Conservation (phyloP, 2,113 vertebrate species). For the Todiramphus chloris region DNA sequence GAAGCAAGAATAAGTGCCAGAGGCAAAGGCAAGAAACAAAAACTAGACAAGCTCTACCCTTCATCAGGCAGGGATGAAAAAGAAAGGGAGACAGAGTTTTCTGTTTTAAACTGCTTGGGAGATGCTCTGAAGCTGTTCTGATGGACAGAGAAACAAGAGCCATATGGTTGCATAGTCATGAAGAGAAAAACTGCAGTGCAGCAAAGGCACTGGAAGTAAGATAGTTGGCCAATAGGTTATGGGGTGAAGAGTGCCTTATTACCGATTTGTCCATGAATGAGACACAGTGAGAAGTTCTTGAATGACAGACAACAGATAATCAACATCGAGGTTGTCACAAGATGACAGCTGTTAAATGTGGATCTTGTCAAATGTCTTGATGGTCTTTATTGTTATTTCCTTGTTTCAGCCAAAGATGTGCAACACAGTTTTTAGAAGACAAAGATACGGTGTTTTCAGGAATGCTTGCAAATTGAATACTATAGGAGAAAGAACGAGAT, state of each 20-base stretch:
- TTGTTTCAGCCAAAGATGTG: not conserved
- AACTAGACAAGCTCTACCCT: not conserved
- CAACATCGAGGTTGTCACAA: not conserved
- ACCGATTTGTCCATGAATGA: not conserved
- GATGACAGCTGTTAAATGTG: not conserved
- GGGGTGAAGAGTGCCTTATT: not conserved
- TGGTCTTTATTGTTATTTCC: not conserved
- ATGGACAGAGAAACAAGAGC: not conserved
- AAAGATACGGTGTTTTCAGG: not conserved
- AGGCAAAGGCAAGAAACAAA: conserved; percentile 19
- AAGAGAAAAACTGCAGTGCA: not conserved
- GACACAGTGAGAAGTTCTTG: not conserved
- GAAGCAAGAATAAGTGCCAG: conserved; percentile 2
- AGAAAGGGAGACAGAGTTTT: not conserved
- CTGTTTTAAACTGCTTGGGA: not conserved
- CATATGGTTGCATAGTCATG: not conserved
- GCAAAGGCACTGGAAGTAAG: not conserved
- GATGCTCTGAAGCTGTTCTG: not conserved
- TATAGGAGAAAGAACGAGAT: not conserved
- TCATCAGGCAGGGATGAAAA: not conserved
- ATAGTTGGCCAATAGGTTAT: not conserved
- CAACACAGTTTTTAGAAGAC: not conserved
- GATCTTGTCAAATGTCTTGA: not conserved
- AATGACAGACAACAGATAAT: not conserved
- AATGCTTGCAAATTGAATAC: not conserved